Base-by-base conservation (phyloP, 1,140 invertebrate species). In the Diachasmimorpha longicaudata region DNA sequence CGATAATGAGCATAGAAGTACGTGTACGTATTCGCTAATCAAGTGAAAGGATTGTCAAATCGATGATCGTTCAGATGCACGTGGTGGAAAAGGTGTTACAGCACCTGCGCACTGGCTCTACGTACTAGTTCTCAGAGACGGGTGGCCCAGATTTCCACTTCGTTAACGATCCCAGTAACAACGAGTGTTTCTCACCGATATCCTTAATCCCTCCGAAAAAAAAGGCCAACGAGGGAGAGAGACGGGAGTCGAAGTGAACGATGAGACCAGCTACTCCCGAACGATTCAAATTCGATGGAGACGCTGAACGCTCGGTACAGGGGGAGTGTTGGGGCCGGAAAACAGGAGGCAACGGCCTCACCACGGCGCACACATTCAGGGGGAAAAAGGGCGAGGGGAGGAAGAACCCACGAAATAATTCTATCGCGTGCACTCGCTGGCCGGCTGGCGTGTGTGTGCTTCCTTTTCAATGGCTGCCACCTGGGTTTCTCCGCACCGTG, bases 41-140 rank as follows among this genome's bases (percentile, higher is more conserved):
- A 14, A 16, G 21, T 36, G 21, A n/a, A 23, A 19, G 31, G 46
- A 55, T 73, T 79, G 70, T 75, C 72, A 71, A 72, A 81, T 81
- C 69, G 66, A 73, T 46, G 52, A 70, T 74, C 79, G 52, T 36
- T 66, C 52, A 63, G 58, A 63, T 63, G 19, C 58, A 63, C 58
- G 58, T 31, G 58, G 23, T 63, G 23, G 23, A 23, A 63, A 63
- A 63, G 58, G 23, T 63, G 58, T 63, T 63, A 31, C 21, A 23
- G 58, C 58, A 63, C 58, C 23, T 63, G 58, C 58, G 58, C 58
- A 63, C 11, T 63, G 9, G 11, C 58, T 13, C 23, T 11, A 63
- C 23, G 58, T 25, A 63, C 58, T 63, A 63, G 58, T 63, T 63
- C 58, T 63, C 58, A 63, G 58, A 63, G 4, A 63, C 58, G 58